These are phyloP conservation scores for Irena cyanogastra DNA, from an alignment of 2,113 vertebrate species.

Conservation along the genomic window DNA sequence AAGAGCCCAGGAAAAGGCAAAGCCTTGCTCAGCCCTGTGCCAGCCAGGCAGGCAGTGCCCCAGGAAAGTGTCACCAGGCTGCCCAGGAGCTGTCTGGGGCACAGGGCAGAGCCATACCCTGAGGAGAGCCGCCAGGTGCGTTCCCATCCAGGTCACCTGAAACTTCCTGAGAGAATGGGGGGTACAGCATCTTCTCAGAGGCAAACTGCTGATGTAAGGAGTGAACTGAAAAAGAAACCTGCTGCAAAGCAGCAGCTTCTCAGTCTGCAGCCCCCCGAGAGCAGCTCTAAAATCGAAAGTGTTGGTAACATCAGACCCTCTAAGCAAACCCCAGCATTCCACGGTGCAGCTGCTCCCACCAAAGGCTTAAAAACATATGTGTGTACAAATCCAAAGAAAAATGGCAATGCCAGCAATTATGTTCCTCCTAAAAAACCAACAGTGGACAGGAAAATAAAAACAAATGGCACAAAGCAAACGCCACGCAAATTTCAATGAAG, in stretches of 20 bases:
- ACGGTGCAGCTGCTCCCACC: background rate
- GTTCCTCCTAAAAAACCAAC: conserved; percentile 26
- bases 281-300: conserved; percentile 31
- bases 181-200: background rate
- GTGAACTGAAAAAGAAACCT: conserved; percentile 44
- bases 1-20: conserved; percentile 66
- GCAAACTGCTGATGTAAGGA: background rate
- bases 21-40: background rate
- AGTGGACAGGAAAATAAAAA: conserved; percentile 44
- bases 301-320: conserved; percentile 49
- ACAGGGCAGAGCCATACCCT: background rate
- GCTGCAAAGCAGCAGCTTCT: background rate
- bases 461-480: conserved; percentile 32
- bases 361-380: background rate
- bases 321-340: background rate
- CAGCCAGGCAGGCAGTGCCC: background rate
- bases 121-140: background rate
- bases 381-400: conserved; percentile 53
- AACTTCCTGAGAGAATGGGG: background rate
- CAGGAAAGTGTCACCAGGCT: conserved; percentile 16
- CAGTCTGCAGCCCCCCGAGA: background rate
- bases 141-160: background rate
- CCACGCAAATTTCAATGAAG: conserved; percentile 19
- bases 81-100: background rate
- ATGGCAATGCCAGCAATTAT: background rate